Base-by-base conservation (phyloP, 1,140 invertebrate genomes). In the Mya arenaria region DNA sequence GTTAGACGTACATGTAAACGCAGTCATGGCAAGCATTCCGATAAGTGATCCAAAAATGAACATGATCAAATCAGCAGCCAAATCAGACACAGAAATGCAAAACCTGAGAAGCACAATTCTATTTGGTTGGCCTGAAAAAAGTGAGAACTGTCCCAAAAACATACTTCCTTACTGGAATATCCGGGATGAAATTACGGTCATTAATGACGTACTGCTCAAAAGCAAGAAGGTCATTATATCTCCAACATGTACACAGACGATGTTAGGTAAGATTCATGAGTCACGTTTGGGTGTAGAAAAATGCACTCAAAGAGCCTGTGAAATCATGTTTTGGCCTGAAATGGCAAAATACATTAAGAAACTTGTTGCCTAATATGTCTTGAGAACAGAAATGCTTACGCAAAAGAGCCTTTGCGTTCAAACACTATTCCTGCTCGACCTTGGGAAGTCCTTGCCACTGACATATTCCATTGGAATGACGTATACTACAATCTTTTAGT, bases 391-490 rank as follows among this genome's bases (percentile, higher is more conserved):
- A 56, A 56, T 17, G 52, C 52, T 5, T 23, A 56, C 17, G 52
- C 52, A 19, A 63, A 30, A 63, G 32, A 63, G 36, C 25, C 60
- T 32, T 8, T 34, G 60, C 60, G 36, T 8, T 32, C 60, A 19
- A 66, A 3, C 17, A 28, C 15, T 28, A n/a, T 66, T 19, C 32
- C 63, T 32, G 63, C 36, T 37, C 10, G 63, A 37, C 63, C 32
- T 37, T 66, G 63, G 34, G 32, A 66, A 32, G 41, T 5, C 25
- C 8, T 19, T 19, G 30, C 34, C 15, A 66, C 63, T 41, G 63
- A 66, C 34, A 37, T 66, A 66, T 66, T 37, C 34, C 63, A 66
- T 37, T 66, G 63, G 63, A 66, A 66, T 37, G 34, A 41, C 15
- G 36, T 19, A 30, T 25, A 66, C 63, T 66, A 66, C 34, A 37